Conservation (phyloP, 1,140 invertebrate genomes). For the Asobara japonica region DNA sequence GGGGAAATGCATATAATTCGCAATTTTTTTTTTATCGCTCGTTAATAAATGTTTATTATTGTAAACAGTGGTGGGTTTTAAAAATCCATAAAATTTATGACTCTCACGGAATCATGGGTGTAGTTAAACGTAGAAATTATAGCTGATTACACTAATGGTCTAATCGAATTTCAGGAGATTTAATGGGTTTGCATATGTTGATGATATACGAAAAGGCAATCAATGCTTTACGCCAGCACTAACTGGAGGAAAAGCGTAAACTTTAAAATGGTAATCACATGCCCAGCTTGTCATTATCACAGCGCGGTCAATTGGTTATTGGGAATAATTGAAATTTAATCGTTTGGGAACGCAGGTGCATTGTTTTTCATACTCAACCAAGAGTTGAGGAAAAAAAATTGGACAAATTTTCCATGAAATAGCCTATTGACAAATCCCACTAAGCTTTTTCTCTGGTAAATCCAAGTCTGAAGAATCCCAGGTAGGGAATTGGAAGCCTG, state of each 20-base stretch:
- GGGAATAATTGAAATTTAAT: background rate
- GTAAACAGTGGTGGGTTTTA: background rate
- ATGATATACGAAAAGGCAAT: background rate
- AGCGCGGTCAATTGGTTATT: background rate
- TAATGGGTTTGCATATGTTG: background rate
- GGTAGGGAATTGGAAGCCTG: no score
- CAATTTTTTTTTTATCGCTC: background rate
- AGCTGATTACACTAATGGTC: background rate
- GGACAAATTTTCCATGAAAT: no score
- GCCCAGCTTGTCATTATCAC: no score
- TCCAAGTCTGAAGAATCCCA: no score
- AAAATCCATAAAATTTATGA: background rate
- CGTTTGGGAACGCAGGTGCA: no score
- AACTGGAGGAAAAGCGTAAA: background rate
- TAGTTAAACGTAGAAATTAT: background rate
- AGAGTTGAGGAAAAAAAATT: no score
- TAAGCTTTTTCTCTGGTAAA: no score
- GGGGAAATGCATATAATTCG: background rate
- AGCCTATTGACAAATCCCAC: no score
- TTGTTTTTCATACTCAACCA: no score
- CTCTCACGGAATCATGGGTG: background rate
- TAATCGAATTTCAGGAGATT: background rate
- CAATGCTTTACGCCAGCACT: background rate
- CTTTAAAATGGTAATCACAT: slow-evolving; percentile 18
- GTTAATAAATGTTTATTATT: slow-evolving; percentile 2